Base-by-base conservation (phyloP, 1,140 invertebrate species). In the Achatina immaculata region DNA sequence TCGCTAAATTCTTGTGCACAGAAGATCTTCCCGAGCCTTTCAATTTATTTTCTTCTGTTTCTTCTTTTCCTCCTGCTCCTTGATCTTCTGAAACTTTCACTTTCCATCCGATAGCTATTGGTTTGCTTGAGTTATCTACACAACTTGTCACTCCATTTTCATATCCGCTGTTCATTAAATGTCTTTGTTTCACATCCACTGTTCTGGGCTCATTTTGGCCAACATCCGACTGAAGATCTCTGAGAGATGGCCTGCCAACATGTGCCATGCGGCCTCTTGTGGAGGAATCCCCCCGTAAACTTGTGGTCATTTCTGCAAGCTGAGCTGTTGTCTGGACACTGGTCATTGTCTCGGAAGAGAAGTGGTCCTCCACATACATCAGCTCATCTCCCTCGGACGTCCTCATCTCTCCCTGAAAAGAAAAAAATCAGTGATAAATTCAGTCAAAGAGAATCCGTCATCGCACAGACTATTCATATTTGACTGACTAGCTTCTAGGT, bases 341-440 rank as follows among this genome's bases (percentile, higher is more conserved):
- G 7, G 34, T 36, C 36, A 40, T 43, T 0, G 21, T 34, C 6
- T 51, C 38, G 4, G 45, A 7, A 4, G 40, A 36, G 65, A 78
- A 78, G 31, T 78, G 43, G 62, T 78, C 76, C 62, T 78, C 76
- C 4, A 78, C 42, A 48, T 40, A 68, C 3, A 78, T 38, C 21
- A 78, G 76, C 42, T 78, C 62, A 42, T 68, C 76, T 31, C 31
- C 19, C 58, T 77, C 75, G 2, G 76, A 78, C 1, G 48, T 28
- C 36, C 16, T 65, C 0, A 11, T 31, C 28, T 65, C 31, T 31
- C 73, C 45, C 43, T 51, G 31, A 4, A 51, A 75, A 36, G 4
- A 14, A 34, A 2, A 68, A 31, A 7, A n/a, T 45, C 7, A 45
- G 19, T 28, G 34, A 65, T 24, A 65, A 65, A 65, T 36, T n/a